Evolutionary conservation across 2,113 vertebrate genomes (phyloP).

Genomic region (Propithecus coquereli): DNA sequence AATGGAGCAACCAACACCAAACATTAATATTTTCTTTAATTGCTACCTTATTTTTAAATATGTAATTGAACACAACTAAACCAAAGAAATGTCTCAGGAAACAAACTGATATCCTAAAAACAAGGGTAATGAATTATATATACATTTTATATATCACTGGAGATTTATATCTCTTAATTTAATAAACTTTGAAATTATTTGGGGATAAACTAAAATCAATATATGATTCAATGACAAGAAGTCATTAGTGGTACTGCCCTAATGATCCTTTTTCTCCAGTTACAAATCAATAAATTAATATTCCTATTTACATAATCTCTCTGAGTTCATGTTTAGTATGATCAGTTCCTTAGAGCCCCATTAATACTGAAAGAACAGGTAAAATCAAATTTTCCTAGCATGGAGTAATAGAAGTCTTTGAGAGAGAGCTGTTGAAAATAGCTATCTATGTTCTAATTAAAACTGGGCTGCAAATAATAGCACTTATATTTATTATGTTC

Average conservation of each 20-base stretch:
- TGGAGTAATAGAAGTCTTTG: neutral
- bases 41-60: conserved; percentile 10
- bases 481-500: neutral
- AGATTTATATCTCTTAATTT: neutral
- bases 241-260: neutral
- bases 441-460: neutral
- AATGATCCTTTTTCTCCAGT: conserved; percentile 13
- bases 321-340: neutral
- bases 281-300: conserved; percentile 25
- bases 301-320: conserved; percentile 39
- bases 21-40: neutral
- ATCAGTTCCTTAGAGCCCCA: neutral
- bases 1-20: neutral
- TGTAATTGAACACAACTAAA: neutral
- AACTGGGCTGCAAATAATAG: neutral
- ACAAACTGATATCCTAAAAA: conserved; percentile 29
- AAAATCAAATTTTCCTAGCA: neutral
- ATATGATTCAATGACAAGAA: conserved; percentile 11
- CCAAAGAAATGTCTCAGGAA: neutral
- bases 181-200: conserved; percentile 40
- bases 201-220: conserved; percentile 29
- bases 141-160: conserved; percentile 5
- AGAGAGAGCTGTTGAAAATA: neutral
- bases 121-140: conserved; percentile 15
- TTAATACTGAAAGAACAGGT: conserved; percentile 8